Evolutionary conservation across 2,113 vertebrate species (phyloP).

Genomic region (Aspiorhynchus laticeps): DNA sequence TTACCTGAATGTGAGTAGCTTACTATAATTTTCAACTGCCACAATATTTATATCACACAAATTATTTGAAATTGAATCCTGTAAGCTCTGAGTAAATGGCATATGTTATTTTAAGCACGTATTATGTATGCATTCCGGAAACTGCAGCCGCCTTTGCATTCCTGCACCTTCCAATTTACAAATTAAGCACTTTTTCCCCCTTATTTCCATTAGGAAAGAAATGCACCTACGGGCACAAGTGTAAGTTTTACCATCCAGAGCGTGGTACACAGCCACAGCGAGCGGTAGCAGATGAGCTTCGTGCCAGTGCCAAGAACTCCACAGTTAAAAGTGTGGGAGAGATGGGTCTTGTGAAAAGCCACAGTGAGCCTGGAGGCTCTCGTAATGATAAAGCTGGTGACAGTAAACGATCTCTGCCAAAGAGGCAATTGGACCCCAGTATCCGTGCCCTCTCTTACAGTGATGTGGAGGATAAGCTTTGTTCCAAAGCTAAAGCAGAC

Average conservation of each 20-base stretch:
- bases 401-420: slow-evolving; percentile 81
- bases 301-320: slow-evolving; percentile 91
- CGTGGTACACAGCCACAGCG: slow-evolving; percentile 94
- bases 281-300: slow-evolving; percentile 94
- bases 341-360: slow-evolving; percentile 91
- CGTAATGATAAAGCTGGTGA: slow-evolving; percentile 78
- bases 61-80: no score
- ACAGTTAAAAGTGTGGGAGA: slow-evolving; percentile 83
- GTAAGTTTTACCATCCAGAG: slow-evolving; percentile 97
- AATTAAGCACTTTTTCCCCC: background rate
- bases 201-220: slow-evolving; percentile 85
- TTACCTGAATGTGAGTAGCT: background rate
- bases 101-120: no score
- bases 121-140: no score
- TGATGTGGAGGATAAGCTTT: slow-evolving; percentile 93
- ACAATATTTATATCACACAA: background rate
- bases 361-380: slow-evolving; percentile 89
- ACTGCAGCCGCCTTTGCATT: no score
- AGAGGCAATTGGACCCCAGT: slow-evolving; percentile 92
- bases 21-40: background rate
- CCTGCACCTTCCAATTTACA: background rate
- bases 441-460: slow-evolving; percentile 89
- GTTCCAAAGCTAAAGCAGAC: slow-evolving; percentile 87
- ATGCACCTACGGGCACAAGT: slow-evolving; percentile 98
- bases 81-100: no score